Base-by-base conservation (phyloP, 2,888 invertebrate genomes). In the Amphiduros pacificus region DNA sequence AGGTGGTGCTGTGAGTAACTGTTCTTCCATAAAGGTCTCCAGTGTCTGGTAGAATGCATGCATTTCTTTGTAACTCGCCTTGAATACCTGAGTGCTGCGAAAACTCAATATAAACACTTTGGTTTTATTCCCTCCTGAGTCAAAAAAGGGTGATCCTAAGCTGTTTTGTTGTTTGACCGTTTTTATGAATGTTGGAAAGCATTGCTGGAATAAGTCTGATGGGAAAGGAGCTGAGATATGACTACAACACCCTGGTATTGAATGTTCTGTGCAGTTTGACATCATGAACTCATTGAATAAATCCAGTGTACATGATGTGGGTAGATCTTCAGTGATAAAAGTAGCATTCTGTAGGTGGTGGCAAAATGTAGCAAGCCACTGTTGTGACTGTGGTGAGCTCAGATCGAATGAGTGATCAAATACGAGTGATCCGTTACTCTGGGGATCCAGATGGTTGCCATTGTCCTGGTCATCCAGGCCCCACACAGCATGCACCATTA, bases 311-410 rank as follows among this genome's bases (percentile, higher is more conserved):
- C 44, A 44, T 44, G 44, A 22, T 11, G 44, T 22, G n/a, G 44
- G 20, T 22, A 44, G n/a, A 44, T 44, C 44, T 20, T n/a, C 6
- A 44, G n/a, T 44, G 4, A 44, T 22, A 44, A 44, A 44, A 44
- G 6, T 5, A 20, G 44, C 44, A 20, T 5, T 44, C n/a, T 22
- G 6, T 5, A 44, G 44, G 5, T 44, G 20, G n/a, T 44, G 5
- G 81, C 96, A 96, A 84, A 96, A 94, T 48, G 89, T 84, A 64
- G 89, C 83, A 40, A 96, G 83, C 94, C 94, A 96, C 57, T 60
- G 74, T 83, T 96, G 95, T n/a, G 94, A 90, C 70, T 87, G 86
- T 22, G 89, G 89, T 70, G 88, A 86, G 17, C 91, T 89, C 70
- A 94, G 86, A 79, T 93, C 90, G 84, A 96, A 95, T 60, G 85